Evolutionary conservation across 2,113 vertebrate species (phyloP).

Genomic region (Pygathrix nemaeus): DNA sequence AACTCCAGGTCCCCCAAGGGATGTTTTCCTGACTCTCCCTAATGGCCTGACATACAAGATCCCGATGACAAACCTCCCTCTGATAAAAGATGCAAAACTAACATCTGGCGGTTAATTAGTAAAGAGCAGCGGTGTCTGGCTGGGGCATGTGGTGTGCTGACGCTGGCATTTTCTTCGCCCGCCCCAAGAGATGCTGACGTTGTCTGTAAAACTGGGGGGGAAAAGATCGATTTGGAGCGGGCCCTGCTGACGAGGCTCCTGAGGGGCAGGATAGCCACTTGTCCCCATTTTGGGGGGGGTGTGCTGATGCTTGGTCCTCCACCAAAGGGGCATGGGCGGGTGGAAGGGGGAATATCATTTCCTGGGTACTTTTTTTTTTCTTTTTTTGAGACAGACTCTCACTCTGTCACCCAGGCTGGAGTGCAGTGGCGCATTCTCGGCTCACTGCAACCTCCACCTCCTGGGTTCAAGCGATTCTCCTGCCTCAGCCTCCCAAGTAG

Average conservation of each 20-base stretch:
- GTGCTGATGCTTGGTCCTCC: neutral
- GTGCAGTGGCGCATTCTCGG: no score
- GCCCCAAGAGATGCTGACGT: constrained; percentile 69
- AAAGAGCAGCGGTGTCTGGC: constrained; percentile 67
- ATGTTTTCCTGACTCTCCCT: constrained; percentile 50
- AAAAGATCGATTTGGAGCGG: constrained; percentile 3
- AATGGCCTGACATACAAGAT: constrained; percentile 65
- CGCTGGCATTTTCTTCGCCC: constrained; percentile 29
- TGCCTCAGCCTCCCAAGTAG: no score
- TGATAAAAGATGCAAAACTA: constrained; percentile 75
- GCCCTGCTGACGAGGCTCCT: constrained; percentile 31
- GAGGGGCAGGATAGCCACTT: neutral
- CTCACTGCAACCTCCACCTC: no score
- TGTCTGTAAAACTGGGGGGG: neutral
- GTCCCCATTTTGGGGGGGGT: neutral
- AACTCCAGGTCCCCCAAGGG: neutral
- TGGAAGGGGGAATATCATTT: no score
- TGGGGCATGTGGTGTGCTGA: constrained; percentile 58
- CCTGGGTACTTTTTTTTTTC: no score
- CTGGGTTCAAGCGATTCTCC: no score
- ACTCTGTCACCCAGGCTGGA: no score
- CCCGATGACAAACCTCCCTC: constrained; percentile 60
- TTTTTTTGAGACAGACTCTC: no score
- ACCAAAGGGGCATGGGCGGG: neutral
- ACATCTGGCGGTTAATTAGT: constrained; percentile 80